Conservation (phyloP, 1,140 invertebrate species). For the Ephestia elutella region DNA sequence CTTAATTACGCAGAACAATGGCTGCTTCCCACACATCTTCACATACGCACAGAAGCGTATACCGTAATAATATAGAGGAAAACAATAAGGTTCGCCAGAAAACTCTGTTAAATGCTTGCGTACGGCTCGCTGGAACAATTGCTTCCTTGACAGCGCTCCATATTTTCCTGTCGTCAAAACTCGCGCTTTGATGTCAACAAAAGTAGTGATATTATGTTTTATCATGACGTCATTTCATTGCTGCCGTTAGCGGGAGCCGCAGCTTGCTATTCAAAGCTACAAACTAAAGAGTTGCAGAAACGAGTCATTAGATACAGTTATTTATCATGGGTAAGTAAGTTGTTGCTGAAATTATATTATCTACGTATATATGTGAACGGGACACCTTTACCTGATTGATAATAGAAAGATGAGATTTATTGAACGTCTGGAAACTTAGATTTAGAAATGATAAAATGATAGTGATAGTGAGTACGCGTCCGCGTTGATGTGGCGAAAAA, state of each 20-base stretch:
- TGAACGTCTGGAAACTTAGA: no score
- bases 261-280: conserved; percentile 13
- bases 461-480: no score
- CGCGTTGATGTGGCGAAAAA: no score
- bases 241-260: conserved; percentile 20
- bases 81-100: conserved; percentile 29
- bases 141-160: conserved; percentile 32
- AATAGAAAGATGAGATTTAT: no score
- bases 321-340: no score
- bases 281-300: background rate
- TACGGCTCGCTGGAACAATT: conserved; percentile 35
- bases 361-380: no score
- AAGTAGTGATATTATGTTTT: conserved; percentile 60
- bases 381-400: no score
- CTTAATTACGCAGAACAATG: conserved; percentile 10
- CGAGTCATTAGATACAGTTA: no score
- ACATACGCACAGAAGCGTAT: conserved; percentile 8
- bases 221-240: conserved; percentile 36
- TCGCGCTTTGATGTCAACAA: conserved; percentile 52
- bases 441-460: no score
- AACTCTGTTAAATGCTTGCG: conserved; percentile 31
- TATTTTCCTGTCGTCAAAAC: conserved; percentile 42
- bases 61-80: conserved; percentile 24
- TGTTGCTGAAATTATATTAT: no score
- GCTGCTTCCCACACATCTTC: conserved; percentile 1